Evolutionary conservation across 2,113 vertebrate genomes (phyloP).

Genomic region (Cavia porcellus): DNA sequence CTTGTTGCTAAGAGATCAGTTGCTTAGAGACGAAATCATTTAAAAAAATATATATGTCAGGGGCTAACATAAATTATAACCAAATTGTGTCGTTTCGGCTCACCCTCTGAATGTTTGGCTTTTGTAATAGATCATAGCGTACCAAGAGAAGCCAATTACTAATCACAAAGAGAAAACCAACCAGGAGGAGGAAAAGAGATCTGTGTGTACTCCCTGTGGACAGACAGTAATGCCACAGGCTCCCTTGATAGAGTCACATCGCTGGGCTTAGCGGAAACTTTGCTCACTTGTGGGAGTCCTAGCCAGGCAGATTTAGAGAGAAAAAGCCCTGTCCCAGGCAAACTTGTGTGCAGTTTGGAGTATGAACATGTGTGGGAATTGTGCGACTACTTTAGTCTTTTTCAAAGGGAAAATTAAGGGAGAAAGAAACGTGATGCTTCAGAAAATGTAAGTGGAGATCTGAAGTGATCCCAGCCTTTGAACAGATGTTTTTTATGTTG

Average conservation of each 20-base stretch:
- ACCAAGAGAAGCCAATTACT: conserved; percentile 67
- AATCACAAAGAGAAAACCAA: conserved; percentile 78
- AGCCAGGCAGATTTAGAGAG: background rate
- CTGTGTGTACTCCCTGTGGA: conserved; percentile 59
- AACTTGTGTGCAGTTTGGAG: conserved; percentile 50
- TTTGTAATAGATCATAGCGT: conserved; percentile 80
- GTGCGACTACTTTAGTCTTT: conserved; percentile 29
- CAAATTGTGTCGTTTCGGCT: conserved; percentile 86
- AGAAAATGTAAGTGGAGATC: conserved; percentile 42
- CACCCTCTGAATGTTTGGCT: conserved; percentile 64
- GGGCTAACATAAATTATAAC: conserved; percentile 86
- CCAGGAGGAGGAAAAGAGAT: conserved; percentile 71
- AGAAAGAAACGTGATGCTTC: background rate
- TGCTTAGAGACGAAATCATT: conserved; percentile 90
- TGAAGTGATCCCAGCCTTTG: conserved; percentile 34
- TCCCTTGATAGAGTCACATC: background rate
- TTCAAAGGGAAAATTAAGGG: conserved; percentile 42
- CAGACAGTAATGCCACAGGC: conserved; percentile 27
- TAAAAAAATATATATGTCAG: conserved; percentile 86
- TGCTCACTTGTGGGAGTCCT: background rate
- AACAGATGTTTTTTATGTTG: background rate
- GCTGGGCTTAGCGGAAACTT: conserved; percentile 46
- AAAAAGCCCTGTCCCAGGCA: background rate
- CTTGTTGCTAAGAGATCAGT: conserved; percentile 93
- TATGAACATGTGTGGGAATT: background rate